Conservation (phyloP, 2,113 vertebrate genomes). For the Rhinichthys klamathensis region DNA sequence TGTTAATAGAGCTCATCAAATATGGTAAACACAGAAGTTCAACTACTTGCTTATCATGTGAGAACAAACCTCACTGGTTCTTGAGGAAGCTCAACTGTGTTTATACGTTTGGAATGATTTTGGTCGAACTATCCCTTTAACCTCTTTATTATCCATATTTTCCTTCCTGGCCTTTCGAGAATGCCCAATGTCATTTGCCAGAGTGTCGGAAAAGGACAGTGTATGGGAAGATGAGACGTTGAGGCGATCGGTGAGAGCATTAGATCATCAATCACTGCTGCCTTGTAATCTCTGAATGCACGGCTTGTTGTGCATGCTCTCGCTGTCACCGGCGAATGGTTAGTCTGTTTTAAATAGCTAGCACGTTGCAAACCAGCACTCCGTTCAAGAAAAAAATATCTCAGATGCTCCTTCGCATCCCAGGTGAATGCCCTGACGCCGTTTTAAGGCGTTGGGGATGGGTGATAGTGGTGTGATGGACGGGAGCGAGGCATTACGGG, state of each 20-base stretch:
- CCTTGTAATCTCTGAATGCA: conserved; percentile 77
- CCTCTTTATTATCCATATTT: background rate
- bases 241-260: conserved; percentile 56
- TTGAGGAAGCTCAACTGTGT: background rate
- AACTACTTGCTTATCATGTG: background rate
- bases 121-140: background rate
- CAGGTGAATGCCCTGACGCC: conserved; percentile 72
- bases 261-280: conserved; percentile 82
- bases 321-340: conserved; percentile 68
- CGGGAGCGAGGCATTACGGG: conserved; percentile 66
- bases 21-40: too few species aligned
- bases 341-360: conserved; percentile 76
- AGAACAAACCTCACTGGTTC: background rate
- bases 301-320: conserved; percentile 58
- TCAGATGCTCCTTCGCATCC: conserved; percentile 65
- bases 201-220: conserved; percentile 53
- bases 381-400: conserved; percentile 62
- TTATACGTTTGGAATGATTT: background rate
- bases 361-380: conserved; percentile 69
- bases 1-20: too few species aligned
- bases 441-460: conserved; percentile 74
- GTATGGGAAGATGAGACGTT: conserved; percentile 20
- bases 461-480: conserved; percentile 76
- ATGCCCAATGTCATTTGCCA: conserved; percentile 49
- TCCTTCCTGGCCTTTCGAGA: conserved; percentile 15